Evolutionary conservation across 2,113 vertebrate species (phyloP).

Genomic region (Willisornis vidua): DNA sequence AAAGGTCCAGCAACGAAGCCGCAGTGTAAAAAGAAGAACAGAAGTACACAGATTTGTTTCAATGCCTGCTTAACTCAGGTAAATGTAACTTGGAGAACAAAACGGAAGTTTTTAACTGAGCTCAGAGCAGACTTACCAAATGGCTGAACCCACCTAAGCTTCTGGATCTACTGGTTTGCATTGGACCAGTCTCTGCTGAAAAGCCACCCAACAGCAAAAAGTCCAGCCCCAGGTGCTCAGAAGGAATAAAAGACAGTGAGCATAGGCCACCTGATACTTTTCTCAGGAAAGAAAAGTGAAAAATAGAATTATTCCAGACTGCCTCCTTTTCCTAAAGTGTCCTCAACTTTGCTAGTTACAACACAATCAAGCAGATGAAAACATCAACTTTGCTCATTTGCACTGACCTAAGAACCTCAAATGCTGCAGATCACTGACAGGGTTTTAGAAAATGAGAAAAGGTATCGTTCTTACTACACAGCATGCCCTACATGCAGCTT

Average conservation of each 20-base stretch:
- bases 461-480: neutral
- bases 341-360: neutral
- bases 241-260: neutral
- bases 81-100: constrained; percentile 2
- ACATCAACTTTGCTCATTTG: neutral
- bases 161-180: neutral
- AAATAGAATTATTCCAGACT: neutral
- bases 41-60: constrained; percentile 20
- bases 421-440: neutral
- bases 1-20: constrained; percentile 22
- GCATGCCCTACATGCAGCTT: neutral
- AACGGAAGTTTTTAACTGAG: neutral
- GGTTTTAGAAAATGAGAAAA: neutral
- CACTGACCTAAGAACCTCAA: neutral
- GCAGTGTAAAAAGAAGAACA: constrained; percentile 18
- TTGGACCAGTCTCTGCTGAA: neutral
- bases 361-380: neutral
- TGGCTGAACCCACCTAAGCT: neutral
- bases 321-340: neutral
- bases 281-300: neutral
- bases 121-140: neutral
- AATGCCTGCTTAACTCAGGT: neutral
- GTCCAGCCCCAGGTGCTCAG: neutral
- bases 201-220: neutral
- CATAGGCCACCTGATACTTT: neutral